Base-by-base conservation (phyloP, 1,140 invertebrate genomes). In the Drosophila quadrilineata region DNA sequence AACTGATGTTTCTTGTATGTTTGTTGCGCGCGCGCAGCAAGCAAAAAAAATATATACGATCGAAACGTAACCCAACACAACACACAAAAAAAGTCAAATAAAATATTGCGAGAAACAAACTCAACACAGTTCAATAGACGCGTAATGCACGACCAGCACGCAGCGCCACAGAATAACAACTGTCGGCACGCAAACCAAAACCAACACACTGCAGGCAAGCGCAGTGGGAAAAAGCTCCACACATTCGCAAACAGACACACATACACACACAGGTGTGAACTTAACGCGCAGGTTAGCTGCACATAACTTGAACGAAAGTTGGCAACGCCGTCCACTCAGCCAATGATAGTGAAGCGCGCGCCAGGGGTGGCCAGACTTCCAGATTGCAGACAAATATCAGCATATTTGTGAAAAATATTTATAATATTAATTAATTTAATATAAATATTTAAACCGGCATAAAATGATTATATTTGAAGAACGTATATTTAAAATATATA, bases 101-200 rank as follows among this genome's bases (percentile, higher is more conserved):
- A 21, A 58, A 35, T 46, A 52, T n/a, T 35, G 29, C 38, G 38
- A 24, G 6, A 38, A 26, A n/a, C n/a, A n/a, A n/a, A n/a, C n/a
- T n/a, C n/a, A n/a, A n/a, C n/a, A n/a, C n/a, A 38, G 45, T 31
- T 57, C 33, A 31, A 35, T 48, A 65, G 33, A 53, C 54, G 56
- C 73, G 73, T 45, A 45, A 48, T 52, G 67, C 59, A 60, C 72
- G 68, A 76, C 68, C 74, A 76, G 74, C 74, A 67, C 73, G 74
- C 63, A 63, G 68, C 75, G 74, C 66, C 33, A 49, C 54, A 58
- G 21, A 71, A 76, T 60, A 60, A 67, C 63, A 60, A 67, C 63
- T 67, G 63, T 46, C 48, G 56, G n/a, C 45, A 62, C 46, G 28
- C 12, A 31, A n/a, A 53, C 45, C 22, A 40, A 68, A 49, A 63